These are phyloP conservation scores for Bombus confusus DNA, from an alignment of 1,140 invertebrate species.

Conservation along the genomic window DNA sequence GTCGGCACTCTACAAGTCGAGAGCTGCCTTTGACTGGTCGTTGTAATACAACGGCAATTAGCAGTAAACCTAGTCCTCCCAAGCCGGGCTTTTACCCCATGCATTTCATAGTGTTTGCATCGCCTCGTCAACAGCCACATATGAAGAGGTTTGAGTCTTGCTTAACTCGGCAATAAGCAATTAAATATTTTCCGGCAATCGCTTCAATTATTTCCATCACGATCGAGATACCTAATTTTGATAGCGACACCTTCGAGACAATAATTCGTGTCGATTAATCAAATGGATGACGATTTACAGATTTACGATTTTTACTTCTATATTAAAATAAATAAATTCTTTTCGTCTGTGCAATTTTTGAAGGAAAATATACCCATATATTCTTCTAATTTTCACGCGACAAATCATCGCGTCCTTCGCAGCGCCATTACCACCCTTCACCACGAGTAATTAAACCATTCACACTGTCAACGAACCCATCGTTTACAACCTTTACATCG, in stretches of 20 bases:
- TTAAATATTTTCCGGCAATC: constrained; percentile 50
- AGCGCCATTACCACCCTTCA: not conserved
- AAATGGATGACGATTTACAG: not conserved
- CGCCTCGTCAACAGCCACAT: constrained; percentile 61
- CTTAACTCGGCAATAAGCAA: constrained; percentile 65
- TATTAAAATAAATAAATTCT: not conserved
- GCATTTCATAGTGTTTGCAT: constrained; percentile 62
- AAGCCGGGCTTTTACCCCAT: constrained; percentile 59
- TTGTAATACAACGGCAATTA: constrained; percentile 73
- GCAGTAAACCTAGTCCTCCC: constrained; percentile 69
- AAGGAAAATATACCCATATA: too few species aligned
- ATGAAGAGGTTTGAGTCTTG: constrained; percentile 66
- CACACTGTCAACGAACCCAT: not conserved
- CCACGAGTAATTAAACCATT: not conserved
- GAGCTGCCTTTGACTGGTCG: constrained; percentile 69
- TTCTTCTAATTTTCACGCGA: not conserved
- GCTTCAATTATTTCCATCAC: constrained; percentile 44
- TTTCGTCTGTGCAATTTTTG: not conserved
- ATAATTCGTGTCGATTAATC: not conserved
- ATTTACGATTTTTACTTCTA: not conserved
- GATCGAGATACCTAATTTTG: not conserved
- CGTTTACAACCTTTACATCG: not conserved
- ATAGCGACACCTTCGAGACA: not conserved
- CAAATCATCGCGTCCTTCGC: not conserved
- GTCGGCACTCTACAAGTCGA: constrained; percentile 61